phyloP scores from a whole-genome alignment of 2,888 invertebrate species.

The Synanthedon vespiformis region DNA sequence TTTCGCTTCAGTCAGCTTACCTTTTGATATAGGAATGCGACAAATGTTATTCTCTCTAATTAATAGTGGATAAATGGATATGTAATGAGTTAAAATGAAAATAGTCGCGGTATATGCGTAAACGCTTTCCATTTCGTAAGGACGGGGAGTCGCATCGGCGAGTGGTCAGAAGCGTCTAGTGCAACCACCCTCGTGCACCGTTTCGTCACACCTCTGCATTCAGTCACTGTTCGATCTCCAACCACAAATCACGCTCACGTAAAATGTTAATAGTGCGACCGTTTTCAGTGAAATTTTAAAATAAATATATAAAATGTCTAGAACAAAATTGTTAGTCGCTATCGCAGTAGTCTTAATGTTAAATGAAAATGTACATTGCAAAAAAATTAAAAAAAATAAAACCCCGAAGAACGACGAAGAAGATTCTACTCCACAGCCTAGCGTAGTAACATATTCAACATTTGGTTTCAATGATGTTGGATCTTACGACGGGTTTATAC shows the following conservation, averaged over 20 bases:
- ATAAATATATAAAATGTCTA: constrained; percentile 37
- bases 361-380: constrained; percentile 23
- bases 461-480: constrained; percentile 61
- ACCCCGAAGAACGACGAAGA: constrained; percentile 32
- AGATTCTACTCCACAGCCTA: constrained; percentile 44
- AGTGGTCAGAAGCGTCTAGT: constrained; percentile 18
- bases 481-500: constrained; percentile 50
- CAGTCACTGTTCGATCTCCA: constrained; percentile 51
- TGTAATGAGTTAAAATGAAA: constrained; percentile 20
- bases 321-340: constrained; percentile 31
- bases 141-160: constrained; percentile 28
- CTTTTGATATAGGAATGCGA: too few relatives aligned
- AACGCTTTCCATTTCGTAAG: constrained; percentile 66
- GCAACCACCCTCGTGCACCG: constrained; percentile 10
- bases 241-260: constrained; percentile 38
- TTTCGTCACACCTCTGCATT: constrained; percentile 8
- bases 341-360: constrained; percentile 30
- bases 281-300: constrained; percentile 20
- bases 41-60: too few relatives aligned
- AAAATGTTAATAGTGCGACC: constrained; percentile 41
- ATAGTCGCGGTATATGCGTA: constrained; percentile 49
- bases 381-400: constrained; percentile 40
- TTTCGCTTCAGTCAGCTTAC: too few relatives aligned
- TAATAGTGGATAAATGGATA: too few relatives aligned
- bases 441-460: constrained; percentile 55